Percentiles rank a stretch among this genome's conserved stretches.
These are phyloP conservation scores for Loriculus beryllinus DNA, from an alignment of 2,797 vertebrate genomes.

Conservation along the genomic window DNA sequence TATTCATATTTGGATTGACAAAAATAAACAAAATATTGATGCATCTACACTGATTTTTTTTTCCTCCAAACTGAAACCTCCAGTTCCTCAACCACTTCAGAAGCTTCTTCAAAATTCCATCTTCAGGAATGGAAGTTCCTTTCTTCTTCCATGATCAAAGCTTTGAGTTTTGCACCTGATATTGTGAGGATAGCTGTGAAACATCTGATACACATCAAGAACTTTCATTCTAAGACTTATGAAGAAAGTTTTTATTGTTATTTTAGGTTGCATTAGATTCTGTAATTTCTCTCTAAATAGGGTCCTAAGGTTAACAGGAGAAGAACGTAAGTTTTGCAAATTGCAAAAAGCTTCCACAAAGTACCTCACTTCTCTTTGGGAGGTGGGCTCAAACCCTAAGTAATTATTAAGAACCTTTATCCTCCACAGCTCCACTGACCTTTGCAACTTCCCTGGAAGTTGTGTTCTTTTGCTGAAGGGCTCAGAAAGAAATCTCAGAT, in stretches of 20 bases:
- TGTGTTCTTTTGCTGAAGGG: neutral
- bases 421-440: neutral
- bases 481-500: neutral
- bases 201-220: neutral
- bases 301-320: neutral
- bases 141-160: neutral
- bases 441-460: neutral
- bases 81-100: neutral
- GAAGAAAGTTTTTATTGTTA: neutral
- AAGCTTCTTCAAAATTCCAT: neutral
- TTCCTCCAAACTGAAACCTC: neutral
- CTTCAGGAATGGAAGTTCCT: neutral
- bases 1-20: neutral
- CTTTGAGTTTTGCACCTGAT: neutral
- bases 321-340: neutral
- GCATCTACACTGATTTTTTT: neutral
- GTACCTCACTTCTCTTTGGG: neutral
- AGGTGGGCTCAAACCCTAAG: neutral
- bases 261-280: neutral
- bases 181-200: neutral
- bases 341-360: neutral
- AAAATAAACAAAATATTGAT: neutral
- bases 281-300: neutral
- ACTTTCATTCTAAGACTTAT: neutral
- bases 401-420: neutral